Evolutionary conservation across 2,113 vertebrate genomes (phyloP).

Genomic region (Gambusia affinis): DNA sequence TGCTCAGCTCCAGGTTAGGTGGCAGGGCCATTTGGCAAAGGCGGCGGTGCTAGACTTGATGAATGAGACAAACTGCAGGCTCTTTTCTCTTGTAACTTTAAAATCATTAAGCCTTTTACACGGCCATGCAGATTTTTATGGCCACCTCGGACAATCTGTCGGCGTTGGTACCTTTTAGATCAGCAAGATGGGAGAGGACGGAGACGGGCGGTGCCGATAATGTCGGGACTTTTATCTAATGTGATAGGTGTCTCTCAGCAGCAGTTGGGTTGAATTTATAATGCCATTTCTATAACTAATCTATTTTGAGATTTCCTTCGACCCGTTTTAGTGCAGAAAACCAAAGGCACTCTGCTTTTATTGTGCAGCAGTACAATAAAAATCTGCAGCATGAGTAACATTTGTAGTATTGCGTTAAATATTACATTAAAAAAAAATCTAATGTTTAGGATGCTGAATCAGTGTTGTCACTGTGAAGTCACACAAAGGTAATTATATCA

Average conservation of each 20-base stretch:
- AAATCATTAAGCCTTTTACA: slow-evolving; percentile 85
- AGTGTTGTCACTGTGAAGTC: not conserved
- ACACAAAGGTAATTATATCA: not conserved
- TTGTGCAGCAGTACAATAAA: not conserved
- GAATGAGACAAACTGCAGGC: slow-evolving; percentile 72
- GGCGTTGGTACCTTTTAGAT: slow-evolving; percentile 36
- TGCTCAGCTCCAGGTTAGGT: slow-evolving; percentile 67
- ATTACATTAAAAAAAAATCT: not conserved
- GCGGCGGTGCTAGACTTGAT: slow-evolving; percentile 76
- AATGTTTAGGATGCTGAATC: slow-evolving; percentile 1
- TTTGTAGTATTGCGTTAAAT: not conserved
- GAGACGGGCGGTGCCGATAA: not conserved
- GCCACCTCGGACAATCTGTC: slow-evolving; percentile 68
- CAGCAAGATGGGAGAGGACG: slow-evolving; percentile 24
- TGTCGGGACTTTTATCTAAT: slow-evolving; percentile 12
- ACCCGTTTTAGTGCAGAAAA: not conserved
- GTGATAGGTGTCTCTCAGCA: not conserved
- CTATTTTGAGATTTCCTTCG: not conserved
- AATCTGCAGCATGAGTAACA: not conserved
- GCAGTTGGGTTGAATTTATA: not conserved
- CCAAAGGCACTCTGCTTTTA: not conserved
- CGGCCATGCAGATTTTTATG: slow-evolving; percentile 76
- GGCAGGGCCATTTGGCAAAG: slow-evolving; percentile 76
- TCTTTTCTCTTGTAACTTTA: slow-evolving; percentile 82
- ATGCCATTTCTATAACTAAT: not conserved